A percentile compares a stretch with the other conserved stretches of the same genome.
phyloP scores from a whole-genome alignment of 2,797 vertebrate species.

The Iguana delicatissima region DNA sequence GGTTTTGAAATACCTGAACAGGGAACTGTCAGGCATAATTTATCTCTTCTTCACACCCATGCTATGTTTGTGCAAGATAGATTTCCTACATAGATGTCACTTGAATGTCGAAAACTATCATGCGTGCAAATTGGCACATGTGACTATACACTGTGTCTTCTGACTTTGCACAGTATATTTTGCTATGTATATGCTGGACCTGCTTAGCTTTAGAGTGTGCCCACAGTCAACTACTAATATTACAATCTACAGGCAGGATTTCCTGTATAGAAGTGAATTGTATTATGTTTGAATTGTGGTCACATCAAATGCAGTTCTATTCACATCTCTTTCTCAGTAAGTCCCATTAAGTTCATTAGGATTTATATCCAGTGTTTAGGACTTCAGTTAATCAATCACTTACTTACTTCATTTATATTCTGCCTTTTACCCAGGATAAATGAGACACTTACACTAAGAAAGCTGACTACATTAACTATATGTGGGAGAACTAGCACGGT shows the following conservation, averaged over 20 bases:
- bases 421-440: too few species aligned
- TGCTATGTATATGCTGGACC: background rate
- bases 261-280: background rate
- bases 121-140: background rate
- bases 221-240: background rate
- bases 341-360: too few species aligned
- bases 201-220: background rate
- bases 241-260: background rate
- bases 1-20: background rate
- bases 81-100: background rate
- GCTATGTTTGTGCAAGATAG: background rate
- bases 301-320: background rate
- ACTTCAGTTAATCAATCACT: too few species aligned
- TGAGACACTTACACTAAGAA: too few species aligned
- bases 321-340: background rate
- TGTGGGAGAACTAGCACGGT: too few species aligned
- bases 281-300: background rate
- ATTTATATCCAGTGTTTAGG: too few species aligned
- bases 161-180: background rate
- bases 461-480: too few species aligned
- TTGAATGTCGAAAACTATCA: background rate
- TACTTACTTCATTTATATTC: too few species aligned
- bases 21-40: background rate
- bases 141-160: background rate
- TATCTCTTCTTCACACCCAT: background rate